Conservation (phyloP, 2,113 vertebrate species). For the Sterrhoptilus dennistouni region DNA sequence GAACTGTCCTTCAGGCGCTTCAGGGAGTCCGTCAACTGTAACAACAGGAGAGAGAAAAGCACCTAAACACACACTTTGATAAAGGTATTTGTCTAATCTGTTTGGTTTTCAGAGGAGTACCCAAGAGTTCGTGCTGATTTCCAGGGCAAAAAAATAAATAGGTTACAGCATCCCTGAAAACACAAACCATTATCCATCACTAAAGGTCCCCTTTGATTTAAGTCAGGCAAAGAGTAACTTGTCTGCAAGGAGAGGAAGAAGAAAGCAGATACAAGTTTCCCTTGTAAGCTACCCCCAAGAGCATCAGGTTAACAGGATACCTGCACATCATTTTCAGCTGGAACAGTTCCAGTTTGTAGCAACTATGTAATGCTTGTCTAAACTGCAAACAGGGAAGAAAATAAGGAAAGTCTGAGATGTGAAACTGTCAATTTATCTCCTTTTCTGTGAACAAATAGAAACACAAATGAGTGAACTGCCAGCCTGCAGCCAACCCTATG, state of each 20-base stretch:
- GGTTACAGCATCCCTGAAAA: not conserved
- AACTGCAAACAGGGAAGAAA: not conserved
- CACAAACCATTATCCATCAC: not conserved
- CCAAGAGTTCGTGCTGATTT: not conserved
- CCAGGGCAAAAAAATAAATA: not conserved
- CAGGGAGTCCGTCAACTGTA: slow-evolving; percentile 79
- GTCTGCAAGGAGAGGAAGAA: not conserved
- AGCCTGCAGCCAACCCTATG: not conserved
- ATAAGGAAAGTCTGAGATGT: not conserved
- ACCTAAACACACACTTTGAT: not conserved
- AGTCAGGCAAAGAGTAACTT: not conserved
- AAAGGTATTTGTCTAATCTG: not conserved
- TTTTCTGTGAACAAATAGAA: not conserved
- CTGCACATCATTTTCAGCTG: not conserved
- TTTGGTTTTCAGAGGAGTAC: not conserved
- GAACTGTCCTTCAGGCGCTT: slow-evolving; percentile 85
- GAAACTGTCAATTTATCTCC: not conserved
- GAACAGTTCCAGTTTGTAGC: not conserved
- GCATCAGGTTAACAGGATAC: not conserved
- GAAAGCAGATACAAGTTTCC: not conserved
- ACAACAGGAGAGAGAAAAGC: not conserved
- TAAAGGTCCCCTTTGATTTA: not conserved
- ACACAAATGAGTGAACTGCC: not conserved
- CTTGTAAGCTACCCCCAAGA: not conserved
- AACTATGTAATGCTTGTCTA: not conserved